Evolutionary conservation across 1,140 invertebrate species (phyloP), one percentile per base, ranked within the genome.

Genomic region (Drosophila mojavensis): DNA sequence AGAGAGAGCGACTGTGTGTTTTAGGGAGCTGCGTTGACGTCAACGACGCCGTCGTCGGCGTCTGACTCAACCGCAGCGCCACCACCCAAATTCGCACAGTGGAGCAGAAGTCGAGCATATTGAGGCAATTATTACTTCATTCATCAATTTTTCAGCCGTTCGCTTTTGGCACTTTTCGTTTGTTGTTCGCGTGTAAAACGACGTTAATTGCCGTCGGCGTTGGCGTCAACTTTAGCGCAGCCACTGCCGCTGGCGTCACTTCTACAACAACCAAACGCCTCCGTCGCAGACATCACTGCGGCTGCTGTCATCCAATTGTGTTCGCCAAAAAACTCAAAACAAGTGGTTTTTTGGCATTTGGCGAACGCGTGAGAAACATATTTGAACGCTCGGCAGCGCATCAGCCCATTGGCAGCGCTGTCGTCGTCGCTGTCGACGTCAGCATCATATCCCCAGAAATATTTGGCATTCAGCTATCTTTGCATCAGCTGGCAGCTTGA

Each of bases 41-140:
- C 66, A 67, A 79, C 77, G 63, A 20, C 53, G 30, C 5, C 50
- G 48, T 63, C 24, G 43, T 33, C 63, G 51, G 26, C 26, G 60
- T 79, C 82, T 84, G 81, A 83, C 67, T 83, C 81, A 83, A 78
- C 69, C 56, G 51, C 64, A 60, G 50, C 78, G 83, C 73, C 84
- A 88, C 83, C 84, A 88, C 84, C 84, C 80, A 89, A 82, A 68
- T 63, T 86, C 33, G 80, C 84, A 88, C 84, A 80, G 84, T 88
- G 84, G 80, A 70, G 61, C 77, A 65, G 24, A 82, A 71, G 17
- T 71, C 39, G 7, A 53, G 24, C 60, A 66, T 76, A 58, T 68
- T 60, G 48, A 43, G 64, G 56, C 70, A 66, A 77, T 66, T 77
- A 81, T 81, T 75, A 69, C 61, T 86, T 79, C 78, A 85, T 85